A percentile compares a stretch with the other conserved stretches of the same genome.
These are phyloP conservation scores for Cataglyphis rosenhaueri DNA, from an alignment of 2,888 invertebrate genomes.

Conservation along the genomic window DNA sequence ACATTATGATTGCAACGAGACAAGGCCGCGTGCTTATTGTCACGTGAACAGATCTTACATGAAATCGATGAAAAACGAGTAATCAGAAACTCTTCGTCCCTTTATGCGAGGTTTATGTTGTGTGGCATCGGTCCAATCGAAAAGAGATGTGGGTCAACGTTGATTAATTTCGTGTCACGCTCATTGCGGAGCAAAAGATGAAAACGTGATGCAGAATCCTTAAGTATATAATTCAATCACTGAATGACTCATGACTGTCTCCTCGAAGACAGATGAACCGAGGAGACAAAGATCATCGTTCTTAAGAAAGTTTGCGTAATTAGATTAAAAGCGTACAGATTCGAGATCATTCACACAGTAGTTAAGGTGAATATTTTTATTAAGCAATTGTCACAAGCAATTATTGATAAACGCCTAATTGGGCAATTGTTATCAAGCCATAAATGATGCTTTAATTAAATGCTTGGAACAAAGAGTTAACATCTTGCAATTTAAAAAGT, in stretches of 20 bases:
- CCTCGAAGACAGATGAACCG: constrained; percentile 30
- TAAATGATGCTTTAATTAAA: background rate
- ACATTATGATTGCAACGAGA: background rate
- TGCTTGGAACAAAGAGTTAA: background rate
- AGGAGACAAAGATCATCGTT: constrained; percentile 1
- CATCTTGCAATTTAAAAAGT: background rate
- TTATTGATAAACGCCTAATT: background rate
- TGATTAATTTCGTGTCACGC: constrained; percentile 47
- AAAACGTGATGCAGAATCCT: constrained; percentile 15
- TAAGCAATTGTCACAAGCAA: background rate
- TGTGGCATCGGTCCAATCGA: constrained; percentile 46
- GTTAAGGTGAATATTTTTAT: constrained; percentile 14
- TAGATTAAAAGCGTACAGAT: constrained; percentile 22
- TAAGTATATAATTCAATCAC: constrained; percentile 45
- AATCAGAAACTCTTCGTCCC: constrained; percentile 27
- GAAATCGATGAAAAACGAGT: constrained; percentile 21
- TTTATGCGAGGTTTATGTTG: constrained; percentile 16
- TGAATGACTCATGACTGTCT: constrained; percentile 36
- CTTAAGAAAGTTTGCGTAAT: constrained; percentile 12
- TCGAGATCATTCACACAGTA: constrained; percentile 7
- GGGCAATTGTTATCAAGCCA: background rate
- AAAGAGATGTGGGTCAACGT: constrained; percentile 49
- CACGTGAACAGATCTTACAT: background rate
- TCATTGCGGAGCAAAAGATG: constrained; percentile 35
- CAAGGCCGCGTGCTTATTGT: background rate